These are phyloP conservation scores for Barypeithes pellucidus DNA, from an alignment of 2,888 invertebrate species.

Conservation along the genomic window DNA sequence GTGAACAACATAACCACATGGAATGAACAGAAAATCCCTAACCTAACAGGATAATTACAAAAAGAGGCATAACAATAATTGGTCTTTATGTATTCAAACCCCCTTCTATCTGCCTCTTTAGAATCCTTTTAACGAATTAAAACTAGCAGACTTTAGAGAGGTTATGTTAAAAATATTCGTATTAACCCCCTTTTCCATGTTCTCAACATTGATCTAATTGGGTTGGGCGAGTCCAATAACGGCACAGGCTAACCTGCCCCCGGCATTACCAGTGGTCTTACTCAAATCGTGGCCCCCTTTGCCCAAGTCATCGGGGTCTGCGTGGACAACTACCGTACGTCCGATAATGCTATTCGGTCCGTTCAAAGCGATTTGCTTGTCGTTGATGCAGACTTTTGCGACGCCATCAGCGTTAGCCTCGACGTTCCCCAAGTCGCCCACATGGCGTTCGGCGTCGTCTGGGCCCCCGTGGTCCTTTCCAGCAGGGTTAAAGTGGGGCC, in stretches of 20 bases:
- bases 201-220: slow-evolving; percentile 56
- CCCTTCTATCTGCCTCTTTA: background rate
- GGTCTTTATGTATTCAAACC: background rate
- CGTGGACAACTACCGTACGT: slow-evolving; percentile 91
- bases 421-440: slow-evolving; percentile 87
- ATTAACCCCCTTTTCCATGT: background rate
- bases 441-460: slow-evolving; percentile 81
- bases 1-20: slow-evolving; percentile 18
- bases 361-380: slow-evolving; percentile 77
- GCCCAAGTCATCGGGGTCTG: slow-evolving; percentile 95
- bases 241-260: slow-evolving; percentile 90
- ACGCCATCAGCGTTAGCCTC: slow-evolving; percentile 77
- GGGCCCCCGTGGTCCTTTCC: slow-evolving; percentile 90
- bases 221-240: slow-evolving; percentile 84
- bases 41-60: background rate
- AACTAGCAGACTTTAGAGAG: background rate
- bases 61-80: background rate
- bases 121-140: background rate
- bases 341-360: slow-evolving; percentile 88
- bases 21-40: slow-evolving; percentile 11
- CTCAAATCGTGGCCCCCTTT: slow-evolving; percentile 93
- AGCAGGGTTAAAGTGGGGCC: slow-evolving; percentile 92
- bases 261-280: slow-evolving; percentile 95
- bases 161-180: background rate
- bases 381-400: slow-evolving; percentile 78